Evolutionary conservation across 2,113 vertebrate genomes (phyloP).

Genomic region (Fregata magnificens): DNA sequence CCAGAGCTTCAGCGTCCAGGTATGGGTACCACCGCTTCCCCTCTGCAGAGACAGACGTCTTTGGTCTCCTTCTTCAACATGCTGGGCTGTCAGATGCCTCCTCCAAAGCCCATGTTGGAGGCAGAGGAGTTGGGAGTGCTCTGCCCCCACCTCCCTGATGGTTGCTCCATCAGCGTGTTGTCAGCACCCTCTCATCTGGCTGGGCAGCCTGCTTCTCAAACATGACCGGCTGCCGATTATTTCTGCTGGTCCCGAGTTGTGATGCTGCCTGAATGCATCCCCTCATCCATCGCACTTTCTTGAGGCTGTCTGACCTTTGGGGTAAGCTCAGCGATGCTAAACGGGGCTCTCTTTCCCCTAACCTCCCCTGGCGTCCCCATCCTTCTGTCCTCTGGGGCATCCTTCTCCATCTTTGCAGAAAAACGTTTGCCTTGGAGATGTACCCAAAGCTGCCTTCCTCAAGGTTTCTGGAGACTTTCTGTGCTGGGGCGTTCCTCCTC

Average conservation of each 20-base stretch:
- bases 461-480: background rate
- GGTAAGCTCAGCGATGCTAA: background rate
- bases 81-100: background rate
- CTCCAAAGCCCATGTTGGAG: background rate
- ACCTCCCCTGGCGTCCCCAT: fast-evolving
- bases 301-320: background rate
- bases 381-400: background rate
- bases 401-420: background rate
- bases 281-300: fast-evolving
- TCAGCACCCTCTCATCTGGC: background rate
- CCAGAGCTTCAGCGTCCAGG: constrained; percentile 92
- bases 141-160: background rate
- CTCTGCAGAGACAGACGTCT: fast-evolving
- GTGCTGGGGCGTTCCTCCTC: background rate
- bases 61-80: background rate
- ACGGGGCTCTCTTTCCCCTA: background rate
- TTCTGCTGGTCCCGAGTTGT: background rate
- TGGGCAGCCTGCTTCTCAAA: background rate
- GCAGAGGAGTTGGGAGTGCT: background rate
- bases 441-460: background rate
- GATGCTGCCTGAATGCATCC: background rate
- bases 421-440: background rate
- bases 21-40: background rate
- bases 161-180: background rate
- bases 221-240: fast-evolving